Evolutionary conservation across 2,797 vertebrate genomes (phyloP), one percentile per base, ranked within the genome.

Genomic region (Hippoglossus hippoglossus): DNA sequence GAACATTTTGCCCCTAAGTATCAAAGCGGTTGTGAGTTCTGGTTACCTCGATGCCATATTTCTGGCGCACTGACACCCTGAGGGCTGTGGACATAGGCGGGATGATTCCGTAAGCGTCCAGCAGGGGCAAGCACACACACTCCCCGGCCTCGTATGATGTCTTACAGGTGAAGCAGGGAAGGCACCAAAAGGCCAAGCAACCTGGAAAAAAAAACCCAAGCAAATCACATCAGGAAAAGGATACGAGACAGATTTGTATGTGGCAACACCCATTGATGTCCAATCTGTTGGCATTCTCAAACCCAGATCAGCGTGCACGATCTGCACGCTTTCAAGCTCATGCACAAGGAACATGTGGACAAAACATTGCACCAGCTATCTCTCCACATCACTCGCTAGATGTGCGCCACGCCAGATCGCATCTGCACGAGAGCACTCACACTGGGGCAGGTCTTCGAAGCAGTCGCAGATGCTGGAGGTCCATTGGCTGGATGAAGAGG

Each of bases 41-140:
- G 18, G 18, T 46, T 78, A 91, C 94, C 91, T 92, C 82, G 5
- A 91, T 92, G 65, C 86, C 84, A 0, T 93, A 93, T 47, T 84
- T 79, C 31, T 79, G 73, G 1, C 90, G 88, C 4, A 91, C 31
- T 1, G 86, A 91, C 62, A 90, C 91, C 77, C 93, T 84, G 51
- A 94, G 62, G 13, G 87, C 72, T 26, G 87, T 84, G 39, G 85
- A 79, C 2, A 93, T 85, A 4, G 92, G 91, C 4, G 92, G 92
- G 63, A 93, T 83, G 62, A 63, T 0, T 21, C 92, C 92, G 3
- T 55, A 92, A 39, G 2, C 16, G 18, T 93, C 91, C 71, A 95
- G 73, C 76, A 94, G 77, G n/a, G 93, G 94, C 51, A 93, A 70
- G 80, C 90, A 93, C 0, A 93, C 18, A 60, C 93, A 94, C 82